Percentiles rank a stretch among this genome's conserved stretches.
phyloP scores from a whole-genome alignment of 2,888 invertebrate species.

The Crepidodera aurea region DNA sequence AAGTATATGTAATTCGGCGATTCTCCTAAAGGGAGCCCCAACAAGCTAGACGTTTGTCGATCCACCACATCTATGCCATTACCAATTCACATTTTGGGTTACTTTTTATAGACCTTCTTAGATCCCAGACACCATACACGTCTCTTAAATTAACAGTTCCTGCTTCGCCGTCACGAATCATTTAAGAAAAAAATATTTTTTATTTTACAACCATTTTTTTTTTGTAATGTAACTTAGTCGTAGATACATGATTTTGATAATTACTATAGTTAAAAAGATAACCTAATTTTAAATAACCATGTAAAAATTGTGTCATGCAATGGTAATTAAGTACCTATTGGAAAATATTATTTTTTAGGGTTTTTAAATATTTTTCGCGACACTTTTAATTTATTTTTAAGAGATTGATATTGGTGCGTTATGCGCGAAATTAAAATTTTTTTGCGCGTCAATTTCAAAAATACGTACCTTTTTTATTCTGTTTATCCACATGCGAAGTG shows the following conservation, averaged over 20 bases:
- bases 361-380: neutral
- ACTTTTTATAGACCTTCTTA: constrained; percentile 51
- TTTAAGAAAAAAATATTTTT: neutral
- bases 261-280: too few species aligned
- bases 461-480: constrained; percentile 19
- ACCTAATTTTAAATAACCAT: neutral
- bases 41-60: constrained; percentile 48
- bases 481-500: constrained; percentile 18
- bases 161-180: neutral
- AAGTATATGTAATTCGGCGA: constrained; percentile 52
- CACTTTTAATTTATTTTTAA: constrained; percentile 32
- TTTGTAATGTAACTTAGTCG: too few species aligned
- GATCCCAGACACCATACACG: constrained; percentile 32
- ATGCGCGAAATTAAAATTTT: neutral
- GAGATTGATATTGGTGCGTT: neutral
- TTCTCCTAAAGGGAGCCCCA: constrained; percentile 55
- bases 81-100: constrained; percentile 53
- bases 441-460: constrained; percentile 7
- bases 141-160: constrained; percentile 9
- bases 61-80: constrained; percentile 52
- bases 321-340: neutral
- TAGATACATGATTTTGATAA: too few species aligned
- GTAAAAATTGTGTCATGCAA: neutral
- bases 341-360: neutral
- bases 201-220: neutral